A percentile compares a stretch with the other conserved stretches of the same genome.
These are phyloP conservation scores for Idris sp. DNA, from an alignment of 1,140 invertebrate species.

Conservation along the genomic window DNA sequence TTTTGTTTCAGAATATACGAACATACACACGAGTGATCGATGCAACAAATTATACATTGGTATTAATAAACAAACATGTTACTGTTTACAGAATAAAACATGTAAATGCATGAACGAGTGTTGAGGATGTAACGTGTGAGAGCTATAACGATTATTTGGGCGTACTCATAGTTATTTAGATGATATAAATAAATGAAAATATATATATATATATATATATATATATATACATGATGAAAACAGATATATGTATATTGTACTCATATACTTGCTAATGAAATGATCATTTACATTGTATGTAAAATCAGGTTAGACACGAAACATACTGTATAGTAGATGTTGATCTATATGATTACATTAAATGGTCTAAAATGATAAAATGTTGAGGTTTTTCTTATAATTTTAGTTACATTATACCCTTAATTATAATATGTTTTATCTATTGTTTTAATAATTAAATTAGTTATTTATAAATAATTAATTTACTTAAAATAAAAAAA, in stretches of 20 bases:
- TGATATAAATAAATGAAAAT: neutral
- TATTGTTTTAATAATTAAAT: no score
- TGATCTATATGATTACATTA: constrained; percentile 72
- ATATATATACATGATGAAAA: constrained; percentile 54
- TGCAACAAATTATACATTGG: no score
- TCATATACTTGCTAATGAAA: constrained; percentile 60
- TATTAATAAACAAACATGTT: no score
- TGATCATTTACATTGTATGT: constrained; percentile 69
- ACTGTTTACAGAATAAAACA: no score
- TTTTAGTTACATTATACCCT: no score
- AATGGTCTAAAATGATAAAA: constrained; percentile 68
- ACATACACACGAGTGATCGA: no score
- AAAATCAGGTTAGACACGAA: constrained; percentile 69
- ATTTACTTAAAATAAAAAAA: no score
- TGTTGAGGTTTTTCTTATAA: neutral
- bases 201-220: constrained; percentile 21
- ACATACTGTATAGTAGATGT: constrained; percentile 73
- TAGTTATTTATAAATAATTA: no score
- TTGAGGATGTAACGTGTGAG: constrained; percentile 34
- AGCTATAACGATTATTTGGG: constrained; percentile 44
- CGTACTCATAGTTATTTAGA: constrained; percentile 36
- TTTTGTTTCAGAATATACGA: no score
- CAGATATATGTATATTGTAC: constrained; percentile 62
- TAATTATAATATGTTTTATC: no score
- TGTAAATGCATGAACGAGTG: constrained; percentile 48